Base-by-base conservation (phyloP, 2,888 invertebrate species). In the Brachyptera risi region DNA sequence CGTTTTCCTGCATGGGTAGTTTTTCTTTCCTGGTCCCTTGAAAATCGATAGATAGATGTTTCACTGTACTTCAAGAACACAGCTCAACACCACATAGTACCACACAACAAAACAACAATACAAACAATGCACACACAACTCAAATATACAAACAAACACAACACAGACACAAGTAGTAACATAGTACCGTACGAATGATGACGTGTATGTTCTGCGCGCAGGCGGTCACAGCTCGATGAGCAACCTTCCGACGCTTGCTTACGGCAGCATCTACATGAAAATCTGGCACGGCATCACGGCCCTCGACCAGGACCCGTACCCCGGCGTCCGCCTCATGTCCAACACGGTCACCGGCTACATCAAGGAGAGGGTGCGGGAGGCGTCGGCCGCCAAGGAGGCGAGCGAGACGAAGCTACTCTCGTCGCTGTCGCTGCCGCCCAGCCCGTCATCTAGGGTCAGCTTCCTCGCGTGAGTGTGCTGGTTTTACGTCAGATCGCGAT, bases 271-370 rank as follows among this genome's bases (percentile, higher is more conserved):
- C 60, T 95, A 95, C 76, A 86, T 87, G 76, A 91, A 91, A 76
- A 81, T 97, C 61, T 98, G 96, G 96, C 81, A 84, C 68, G 86
- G 89, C 19, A 79, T 98, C 67, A 79, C 84, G 64, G 79, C 83
- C 62, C 82, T 96, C 70, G 85, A 91, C 61, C 81, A 83, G 63
- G 98, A 99, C 80, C 96, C 98, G 1, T 87, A 89, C 74, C 92
- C 92, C 1, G 85, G 86, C 59, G 92, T 97, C 2, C 82, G 90
- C 1, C 76, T 80, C 61, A 85, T 93, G 80, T 90, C 94, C 4
- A 82, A 82, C 67, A 85, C 84, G 69, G 83, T 96, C 60, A 88
- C 92, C 35, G 84, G 83, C 66, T 82, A 90, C 71, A 86, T 96
- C 67, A 82, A 86, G 62, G 83, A 83, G 69, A 88, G 91, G 76